Conservation (phyloP, 2,113 vertebrate species). For the Tupaia tana region DNA sequence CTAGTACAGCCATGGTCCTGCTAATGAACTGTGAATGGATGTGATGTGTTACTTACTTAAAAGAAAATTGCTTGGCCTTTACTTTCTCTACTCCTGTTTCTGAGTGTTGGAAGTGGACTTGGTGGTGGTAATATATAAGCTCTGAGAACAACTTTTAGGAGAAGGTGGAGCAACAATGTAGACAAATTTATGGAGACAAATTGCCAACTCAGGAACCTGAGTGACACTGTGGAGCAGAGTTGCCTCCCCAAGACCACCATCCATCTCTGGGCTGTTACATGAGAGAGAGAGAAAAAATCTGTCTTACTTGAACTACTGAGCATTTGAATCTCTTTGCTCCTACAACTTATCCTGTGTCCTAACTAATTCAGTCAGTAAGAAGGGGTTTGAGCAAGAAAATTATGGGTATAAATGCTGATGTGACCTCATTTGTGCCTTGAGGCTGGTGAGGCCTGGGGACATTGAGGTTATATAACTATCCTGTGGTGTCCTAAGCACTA, state of each 20-base stretch:
- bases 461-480: background rate
- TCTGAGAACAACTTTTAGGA: background rate
- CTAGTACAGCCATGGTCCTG: background rate
- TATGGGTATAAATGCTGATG: background rate
- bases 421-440: slow-evolving; percentile 31
- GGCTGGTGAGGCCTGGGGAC: background rate
- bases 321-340: background rate
- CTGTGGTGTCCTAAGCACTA: background rate
- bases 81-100: background rate
- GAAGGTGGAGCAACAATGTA: background rate
- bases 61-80: background rate
- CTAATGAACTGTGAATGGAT: background rate
- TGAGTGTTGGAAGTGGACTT: background rate
- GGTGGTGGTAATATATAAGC: background rate
- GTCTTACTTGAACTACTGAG: background rate
- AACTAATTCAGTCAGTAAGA: background rate
- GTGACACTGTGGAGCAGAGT: background rate
- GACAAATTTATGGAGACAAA: background rate
- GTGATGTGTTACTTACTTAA: background rate
- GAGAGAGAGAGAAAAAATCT: background rate
- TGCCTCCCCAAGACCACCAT: background rate
- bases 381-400: slow-evolving; percentile 35
- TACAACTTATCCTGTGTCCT: background rate
- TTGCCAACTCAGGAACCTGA: background rate
- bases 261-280: background rate